Evolutionary conservation across 2,797 vertebrate species (phyloP), one percentile per base, ranked within the genome.

Genomic region (Staurois parvus): DNA sequence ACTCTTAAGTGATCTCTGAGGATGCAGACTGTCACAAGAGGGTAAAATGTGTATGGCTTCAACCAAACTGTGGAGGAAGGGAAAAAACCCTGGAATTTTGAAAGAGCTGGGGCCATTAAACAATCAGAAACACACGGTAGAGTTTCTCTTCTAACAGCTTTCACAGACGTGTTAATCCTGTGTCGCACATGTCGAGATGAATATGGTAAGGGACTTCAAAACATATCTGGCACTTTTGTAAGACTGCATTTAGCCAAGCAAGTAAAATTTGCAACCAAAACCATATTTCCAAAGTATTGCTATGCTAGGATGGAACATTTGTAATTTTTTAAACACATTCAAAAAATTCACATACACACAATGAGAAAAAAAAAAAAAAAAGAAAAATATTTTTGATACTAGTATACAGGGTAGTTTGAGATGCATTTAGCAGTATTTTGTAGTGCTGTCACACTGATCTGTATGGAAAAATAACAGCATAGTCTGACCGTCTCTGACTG

Each of bases 131-230:
- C 85, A 87, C 81, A 42, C 81, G 85, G 59, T 79, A 83, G 85
- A 84, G 66, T 87, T 87, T 87, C 85, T 83, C 78, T 81, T 84
- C 81, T 70, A 87, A 84, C 85, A 87, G 85, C 74, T 87, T 73
- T 87, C 85, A 67, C 76, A 87, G 85, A 87, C 48, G 85, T 84
- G 85, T 84, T 87, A 87, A 87, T 87, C 85, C 81, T 3, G 8
- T 84, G 85, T 83, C 85, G 76, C 85, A 84, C 80, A 86, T 83
- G 81, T 87, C 85, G 79, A 72, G 77, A 75, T 17, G 72, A 87
- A 87, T 86, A 79, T 69, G n/a, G 32, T 68, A 72, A 83, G 10
- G 26, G 32, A 19, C 75, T 69, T 72, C 83, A 62, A 83, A 79
- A 73, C 42, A n/a, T 64, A 81, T 66, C 1, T 66, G 59, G n/a